Base-by-base conservation (phyloP, 2,888 invertebrate genomes). In the Drosophila peninsularis region DNA sequence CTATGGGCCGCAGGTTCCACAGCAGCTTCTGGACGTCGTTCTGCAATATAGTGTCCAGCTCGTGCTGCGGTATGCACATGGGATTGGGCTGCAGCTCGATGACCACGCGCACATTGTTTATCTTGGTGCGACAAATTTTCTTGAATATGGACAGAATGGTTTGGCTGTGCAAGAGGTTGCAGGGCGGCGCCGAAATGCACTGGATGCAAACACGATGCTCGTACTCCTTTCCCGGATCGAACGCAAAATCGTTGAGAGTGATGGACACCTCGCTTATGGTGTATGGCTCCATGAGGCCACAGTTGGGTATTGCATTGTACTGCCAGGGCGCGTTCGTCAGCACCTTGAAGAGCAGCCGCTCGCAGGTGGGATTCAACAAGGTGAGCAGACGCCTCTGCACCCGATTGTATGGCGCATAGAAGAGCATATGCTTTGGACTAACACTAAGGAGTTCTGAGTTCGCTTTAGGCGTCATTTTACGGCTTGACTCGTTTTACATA, bases 321-420 rank as follows among this genome's bases (percentile, higher is more conserved):
- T 53, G n/a, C 1, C 4, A 4, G 1, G 32, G n/a, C 0, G 62
- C 57, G 62, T 73, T 88, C 0, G 69, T 63, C 5, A 52, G 80
- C 3, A 88, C 41, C 47, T 88, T 83, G n/a, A 70, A 83, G 2
- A 88, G 13, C 10, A 86, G 24, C 1, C 21, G 11, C 0, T 2
- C 2, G 0, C 21, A 0, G 0, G 49, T 75, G 5, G 81, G 75
- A 62, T 83, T 83, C n/a, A 80, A 17, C 0, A 88, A 39, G 1
- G 72, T 75, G 0, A 83, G 36, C 0, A 55, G 19, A 6, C 88
- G 69, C 2, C 24, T 65, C 50, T 83, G 83, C 0, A 4, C 34
- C 9, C 64, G 62, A 53, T 68, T 21, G 49, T 80, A 88, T 0
- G 83, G 88, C 1, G 81, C 54, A 62, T 83, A 73, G 34, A 88